Evolutionary conservation across 2,888 invertebrate species (phyloP).

Genomic region (Isotomurus palustris): DNA sequence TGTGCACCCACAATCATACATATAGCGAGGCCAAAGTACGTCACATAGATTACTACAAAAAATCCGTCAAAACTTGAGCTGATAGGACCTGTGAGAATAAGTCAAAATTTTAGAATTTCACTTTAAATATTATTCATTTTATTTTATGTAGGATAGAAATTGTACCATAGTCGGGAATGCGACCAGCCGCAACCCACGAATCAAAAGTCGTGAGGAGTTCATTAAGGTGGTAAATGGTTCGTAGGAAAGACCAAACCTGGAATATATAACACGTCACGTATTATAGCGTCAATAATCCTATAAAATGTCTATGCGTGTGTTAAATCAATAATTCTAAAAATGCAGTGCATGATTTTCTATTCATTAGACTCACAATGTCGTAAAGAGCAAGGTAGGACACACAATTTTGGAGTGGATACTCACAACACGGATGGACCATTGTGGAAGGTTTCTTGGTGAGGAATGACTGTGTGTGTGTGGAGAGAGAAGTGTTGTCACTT

Average conservation of each 20-base stretch:
- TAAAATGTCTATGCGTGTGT: too few species aligned
- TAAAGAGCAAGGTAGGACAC: conserved; percentile 39
- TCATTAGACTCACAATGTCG: conserved; percentile 37
- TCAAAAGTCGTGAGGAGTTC: conserved; percentile 43
- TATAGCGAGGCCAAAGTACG: conserved; percentile 41
- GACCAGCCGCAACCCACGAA: conserved; percentile 40
- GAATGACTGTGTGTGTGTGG: too few species aligned
- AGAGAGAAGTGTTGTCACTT: too few species aligned
- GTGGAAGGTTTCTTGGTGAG: too few species aligned
- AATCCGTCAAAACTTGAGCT: conserved; percentile 40
- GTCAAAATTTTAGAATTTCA: background rate
- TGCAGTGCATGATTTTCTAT: background rate
- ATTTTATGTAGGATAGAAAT: conserved; percentile 1
- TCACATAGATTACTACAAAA: conserved; percentile 39
- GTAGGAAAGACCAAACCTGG: conserved; percentile 41
- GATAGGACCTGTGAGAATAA: conserved; percentile 31
- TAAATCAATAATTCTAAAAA: too few species aligned
- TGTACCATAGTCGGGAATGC: conserved; percentile 40
- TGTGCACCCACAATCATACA: conserved; percentile 41
- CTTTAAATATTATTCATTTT: background rate
- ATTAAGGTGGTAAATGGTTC: conserved; percentile 43
- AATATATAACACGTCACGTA: background rate
- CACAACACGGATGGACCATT: conserved; percentile 43
- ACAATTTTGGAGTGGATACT: conserved; percentile 31
- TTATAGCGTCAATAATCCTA: background rate